Evolutionary conservation across 2,113 vertebrate species (phyloP).

Genomic region (Prochilodus magdalenae): DNA sequence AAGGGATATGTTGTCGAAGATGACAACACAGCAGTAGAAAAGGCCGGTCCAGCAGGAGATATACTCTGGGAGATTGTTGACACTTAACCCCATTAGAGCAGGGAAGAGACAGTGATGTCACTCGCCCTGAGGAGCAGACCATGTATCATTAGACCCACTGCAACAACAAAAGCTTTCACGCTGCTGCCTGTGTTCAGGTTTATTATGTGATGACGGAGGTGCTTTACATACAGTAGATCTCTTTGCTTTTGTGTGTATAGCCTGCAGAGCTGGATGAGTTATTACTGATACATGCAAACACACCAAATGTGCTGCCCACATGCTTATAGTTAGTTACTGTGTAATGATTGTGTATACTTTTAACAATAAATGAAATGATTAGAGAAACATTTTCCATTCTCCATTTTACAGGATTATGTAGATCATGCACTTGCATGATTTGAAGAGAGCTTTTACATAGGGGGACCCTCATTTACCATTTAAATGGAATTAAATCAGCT

Average conservation of each 20-base stretch:
- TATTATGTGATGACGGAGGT: neutral
- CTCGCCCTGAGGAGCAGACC: neutral
- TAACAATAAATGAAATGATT: too few relatives aligned
- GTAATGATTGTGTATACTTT: too few relatives aligned
- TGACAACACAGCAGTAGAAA: neutral
- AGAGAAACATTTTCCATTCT: too few relatives aligned
- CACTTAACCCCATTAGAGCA: slow-evolving; percentile 28
- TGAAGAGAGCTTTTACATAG: too few relatives aligned
- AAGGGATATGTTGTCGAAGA: neutral
- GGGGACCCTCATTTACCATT: too few relatives aligned
- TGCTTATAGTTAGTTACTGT: too few relatives aligned
- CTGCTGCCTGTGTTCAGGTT: neutral
- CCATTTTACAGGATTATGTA: too few relatives aligned
- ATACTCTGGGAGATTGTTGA: slow-evolving; percentile 21
- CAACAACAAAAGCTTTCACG: neutral
- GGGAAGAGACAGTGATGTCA: neutral
- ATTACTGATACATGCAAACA: neutral
- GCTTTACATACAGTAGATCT: neutral
- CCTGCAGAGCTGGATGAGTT: neutral
- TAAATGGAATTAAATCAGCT: too few relatives aligned
- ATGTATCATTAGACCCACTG: neutral
- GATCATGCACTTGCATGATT: too few relatives aligned
- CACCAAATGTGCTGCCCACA: too few relatives aligned
- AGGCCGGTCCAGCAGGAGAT: neutral
- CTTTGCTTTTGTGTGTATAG: neutral